A percentile compares a stretch with the other conserved stretches of the same genome.
phyloP scores from a whole-genome alignment of 2,888 invertebrate species.

The Pristionchus fissidentatus region DNA sequence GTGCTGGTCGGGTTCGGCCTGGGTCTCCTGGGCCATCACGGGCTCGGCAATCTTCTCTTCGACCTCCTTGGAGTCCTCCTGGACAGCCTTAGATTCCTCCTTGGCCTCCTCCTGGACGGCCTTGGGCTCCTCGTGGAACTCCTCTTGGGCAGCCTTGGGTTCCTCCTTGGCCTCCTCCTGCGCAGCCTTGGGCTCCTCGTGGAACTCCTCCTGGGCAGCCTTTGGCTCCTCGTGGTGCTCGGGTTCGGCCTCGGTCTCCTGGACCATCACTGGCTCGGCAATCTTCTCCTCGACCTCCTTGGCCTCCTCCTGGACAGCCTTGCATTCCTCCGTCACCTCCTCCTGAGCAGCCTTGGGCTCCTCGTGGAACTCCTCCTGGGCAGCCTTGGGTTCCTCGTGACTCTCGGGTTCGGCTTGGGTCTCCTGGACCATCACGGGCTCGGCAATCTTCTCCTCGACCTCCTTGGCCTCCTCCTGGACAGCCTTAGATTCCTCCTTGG shows the following conservation, averaged over 20 bases:
- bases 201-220: neutral
- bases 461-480: neutral
- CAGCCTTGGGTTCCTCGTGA: too few relatives aligned
- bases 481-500: too few relatives aligned
- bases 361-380: neutral
- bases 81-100: too few relatives aligned
- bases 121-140: neutral
- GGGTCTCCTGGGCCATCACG: neutral
- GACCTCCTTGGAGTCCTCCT: slow-evolving; percentile 7
- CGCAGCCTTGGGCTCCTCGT: neutral
- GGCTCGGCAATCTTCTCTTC: neutral
- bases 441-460: neutral
- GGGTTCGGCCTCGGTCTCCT: neutral
- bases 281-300: slow-evolving; percentile 18
- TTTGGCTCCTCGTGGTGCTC: neutral
- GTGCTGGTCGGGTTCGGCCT: neutral
- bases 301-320: neutral
- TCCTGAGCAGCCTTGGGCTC: neutral
- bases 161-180: slow-evolving; percentile 11
- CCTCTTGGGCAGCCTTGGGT: neutral
- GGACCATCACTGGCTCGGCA: neutral
- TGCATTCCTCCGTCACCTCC: neutral
- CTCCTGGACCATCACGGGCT: neutral
- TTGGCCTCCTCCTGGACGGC: neutral
- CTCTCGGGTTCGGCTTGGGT: neutral